Conservation (phyloP, 2,113 vertebrate species). For the Atractosteus spatula region DNA sequence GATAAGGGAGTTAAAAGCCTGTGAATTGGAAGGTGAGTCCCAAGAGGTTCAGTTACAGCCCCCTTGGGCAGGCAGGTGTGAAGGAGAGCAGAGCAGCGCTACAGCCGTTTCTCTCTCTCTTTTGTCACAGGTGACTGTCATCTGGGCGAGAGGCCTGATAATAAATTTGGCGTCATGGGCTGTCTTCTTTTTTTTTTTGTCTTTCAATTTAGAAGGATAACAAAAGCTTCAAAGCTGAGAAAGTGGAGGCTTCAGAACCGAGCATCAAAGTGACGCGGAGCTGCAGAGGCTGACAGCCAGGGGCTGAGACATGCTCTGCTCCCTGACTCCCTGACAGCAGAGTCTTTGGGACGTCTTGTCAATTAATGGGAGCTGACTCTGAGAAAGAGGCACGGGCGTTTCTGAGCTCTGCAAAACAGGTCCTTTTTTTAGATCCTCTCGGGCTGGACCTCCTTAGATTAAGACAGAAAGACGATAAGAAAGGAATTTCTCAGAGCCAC, state of each 20-base stretch:
- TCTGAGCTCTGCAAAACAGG: too few relatives aligned
- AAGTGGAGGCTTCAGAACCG: neutral
- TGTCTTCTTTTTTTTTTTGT: neutral
- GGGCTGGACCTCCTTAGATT: too few relatives aligned
- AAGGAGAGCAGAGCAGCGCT: neutral
- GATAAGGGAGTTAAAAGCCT: neutral
- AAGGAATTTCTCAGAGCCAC: too few relatives aligned
- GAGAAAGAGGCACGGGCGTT: too few relatives aligned
- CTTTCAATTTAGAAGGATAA: neutral
- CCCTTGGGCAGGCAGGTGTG: constrained; percentile 4
- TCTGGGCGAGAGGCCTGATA: neutral
- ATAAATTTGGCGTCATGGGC: neutral
- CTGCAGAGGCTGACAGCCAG: neutral
- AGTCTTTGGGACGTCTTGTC: too few relatives aligned
- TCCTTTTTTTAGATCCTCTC: too few relatives aligned
- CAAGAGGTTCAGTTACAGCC: neutral
- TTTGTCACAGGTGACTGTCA: constrained; percentile 12
- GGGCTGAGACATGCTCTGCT: neutral
- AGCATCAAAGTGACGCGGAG: neutral
- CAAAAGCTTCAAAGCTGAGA: constrained; percentile 6
- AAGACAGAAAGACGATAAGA: too few relatives aligned
- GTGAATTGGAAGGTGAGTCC: neutral
- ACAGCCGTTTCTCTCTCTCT: neutral
- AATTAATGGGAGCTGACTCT: too few relatives aligned
- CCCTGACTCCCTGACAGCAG: too few relatives aligned